phyloP scores from a whole-genome alignment of 2,113 vertebrate species.

The Dasyurus viverrinus region DNA sequence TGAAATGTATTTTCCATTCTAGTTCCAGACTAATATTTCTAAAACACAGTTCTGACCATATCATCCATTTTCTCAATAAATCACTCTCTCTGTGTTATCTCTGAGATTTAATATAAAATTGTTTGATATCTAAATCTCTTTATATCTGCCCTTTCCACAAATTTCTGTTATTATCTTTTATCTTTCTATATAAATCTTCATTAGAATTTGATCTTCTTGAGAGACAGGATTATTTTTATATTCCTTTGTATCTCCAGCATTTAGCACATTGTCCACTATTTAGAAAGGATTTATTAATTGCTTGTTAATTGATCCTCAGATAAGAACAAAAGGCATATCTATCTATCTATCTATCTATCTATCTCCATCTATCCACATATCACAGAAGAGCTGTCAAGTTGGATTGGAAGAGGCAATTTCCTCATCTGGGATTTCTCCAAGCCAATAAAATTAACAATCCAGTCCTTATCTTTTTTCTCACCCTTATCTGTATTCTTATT shows the following conservation, averaged over 20 bases:
- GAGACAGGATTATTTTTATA: background rate
- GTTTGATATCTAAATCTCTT: background rate
- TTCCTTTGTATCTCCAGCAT: background rate
- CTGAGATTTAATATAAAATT: background rate
- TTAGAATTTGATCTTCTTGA: background rate
- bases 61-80: background rate
- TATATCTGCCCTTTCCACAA: background rate
- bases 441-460: background rate
- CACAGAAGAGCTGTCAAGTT: background rate
- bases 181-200: fast-evolving
- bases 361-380: background rate
- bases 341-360: background rate
- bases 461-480: background rate
- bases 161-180: background rate
- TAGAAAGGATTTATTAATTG: background rate
- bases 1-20: background rate
- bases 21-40: background rate
- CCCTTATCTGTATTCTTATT: background rate
- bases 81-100: background rate
- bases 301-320: background rate
- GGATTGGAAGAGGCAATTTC: background rate
- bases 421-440: background rate
- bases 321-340: background rate
- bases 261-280: background rate
- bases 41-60: background rate